Percentiles rank a stretch among this genome's conserved stretches.
Conservation (phyloP, 2,888 invertebrate genomes). For the Sarcophaga rosellei region DNA sequence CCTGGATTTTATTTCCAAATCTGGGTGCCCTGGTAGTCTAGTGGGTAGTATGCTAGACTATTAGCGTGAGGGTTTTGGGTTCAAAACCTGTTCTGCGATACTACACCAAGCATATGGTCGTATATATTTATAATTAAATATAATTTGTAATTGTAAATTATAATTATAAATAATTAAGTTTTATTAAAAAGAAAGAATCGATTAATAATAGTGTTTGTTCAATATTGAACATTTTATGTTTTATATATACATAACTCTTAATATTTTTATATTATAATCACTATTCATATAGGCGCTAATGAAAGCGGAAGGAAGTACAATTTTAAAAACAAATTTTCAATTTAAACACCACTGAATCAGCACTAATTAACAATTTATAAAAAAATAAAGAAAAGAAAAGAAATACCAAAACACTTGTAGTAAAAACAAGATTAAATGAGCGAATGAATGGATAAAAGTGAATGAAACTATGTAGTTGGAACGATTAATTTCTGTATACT, state of each 20-base stretch:
- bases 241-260: not conserved
- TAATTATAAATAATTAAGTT: too few relatives aligned
- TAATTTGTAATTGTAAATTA: too few relatives aligned
- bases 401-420: conserved; percentile 22
- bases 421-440: not conserved
- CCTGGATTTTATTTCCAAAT: too few relatives aligned
- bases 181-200: too few relatives aligned
- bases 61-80: too few relatives aligned
- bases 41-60: too few relatives aligned
- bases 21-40: too few relatives aligned
- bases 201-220: too few relatives aligned
- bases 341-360: conserved; percentile 63
- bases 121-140: too few relatives aligned
- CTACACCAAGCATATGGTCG: too few relatives aligned
- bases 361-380: conserved; percentile 65
- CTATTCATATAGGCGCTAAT: not conserved
- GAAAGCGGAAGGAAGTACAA: conserved; percentile 65
- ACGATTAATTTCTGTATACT: conserved; percentile 2
- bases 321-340: conserved; percentile 39
- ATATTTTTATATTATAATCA: not conserved
- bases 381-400: conserved; percentile 38
- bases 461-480: not conserved
- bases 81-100: too few relatives aligned
- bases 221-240: not conserved
- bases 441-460: not conserved